Evolutionary conservation across 2,888 invertebrate species (phyloP).

Genomic region (Graphium colonna): DNA sequence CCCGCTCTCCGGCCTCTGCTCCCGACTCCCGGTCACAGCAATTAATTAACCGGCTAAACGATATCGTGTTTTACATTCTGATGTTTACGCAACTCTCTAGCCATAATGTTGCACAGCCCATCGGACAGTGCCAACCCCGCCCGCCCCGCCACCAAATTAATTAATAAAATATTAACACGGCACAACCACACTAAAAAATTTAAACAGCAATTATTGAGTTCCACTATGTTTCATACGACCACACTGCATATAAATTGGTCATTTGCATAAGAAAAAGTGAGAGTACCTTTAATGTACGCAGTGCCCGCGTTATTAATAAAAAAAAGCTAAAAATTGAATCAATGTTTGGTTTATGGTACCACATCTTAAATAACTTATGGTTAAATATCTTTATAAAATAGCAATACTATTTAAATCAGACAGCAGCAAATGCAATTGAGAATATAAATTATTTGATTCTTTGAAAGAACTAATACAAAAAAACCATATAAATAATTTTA

Average conservation of each 20-base stretch:
- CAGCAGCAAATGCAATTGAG: too few species aligned
- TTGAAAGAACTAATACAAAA: background rate
- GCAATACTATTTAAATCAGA: background rate
- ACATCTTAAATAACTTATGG: background rate
- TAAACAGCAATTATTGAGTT: conserved; percentile 68
- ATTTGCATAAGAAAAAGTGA: conserved; percentile 57
- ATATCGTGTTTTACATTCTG: conserved; percentile 75
- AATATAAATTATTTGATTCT: too few species aligned
- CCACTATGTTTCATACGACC: conserved; percentile 54
- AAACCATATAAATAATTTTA: too few species aligned
- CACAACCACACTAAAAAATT: conserved; percentile 70
- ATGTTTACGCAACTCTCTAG: conserved; percentile 75
- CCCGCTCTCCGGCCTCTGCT: conserved; percentile 47
- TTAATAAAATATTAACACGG: conserved; percentile 70
- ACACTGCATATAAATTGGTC: conserved; percentile 69
- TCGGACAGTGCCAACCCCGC: conserved; percentile 57
- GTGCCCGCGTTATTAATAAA: background rate
- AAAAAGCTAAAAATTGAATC: background rate
- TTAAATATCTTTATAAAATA: background rate
- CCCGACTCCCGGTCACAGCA: conserved; percentile 56
- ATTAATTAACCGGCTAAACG: conserved; percentile 78
- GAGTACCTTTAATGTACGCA: conserved; percentile 31
- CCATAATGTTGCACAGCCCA: conserved; percentile 65
- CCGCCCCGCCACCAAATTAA: conserved; percentile 55
- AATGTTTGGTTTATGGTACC: too few species aligned